Percentiles rank a stretch among this genome's conserved stretches.
Conservation (phyloP, 2,113 vertebrate genomes). For the Oceanodroma tethys region DNA sequence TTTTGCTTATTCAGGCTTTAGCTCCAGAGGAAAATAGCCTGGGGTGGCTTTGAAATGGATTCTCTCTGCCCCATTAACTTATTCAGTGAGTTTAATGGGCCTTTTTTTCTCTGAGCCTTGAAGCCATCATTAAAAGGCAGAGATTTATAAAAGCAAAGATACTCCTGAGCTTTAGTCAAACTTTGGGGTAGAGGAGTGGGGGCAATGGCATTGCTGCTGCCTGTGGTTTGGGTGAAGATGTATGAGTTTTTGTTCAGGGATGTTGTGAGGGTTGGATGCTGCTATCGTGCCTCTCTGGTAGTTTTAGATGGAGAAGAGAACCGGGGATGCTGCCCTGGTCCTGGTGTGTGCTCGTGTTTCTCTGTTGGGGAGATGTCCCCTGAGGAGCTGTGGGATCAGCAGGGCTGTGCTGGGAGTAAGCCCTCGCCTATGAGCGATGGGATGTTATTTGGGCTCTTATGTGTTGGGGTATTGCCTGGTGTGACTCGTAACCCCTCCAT, state of each 20-base stretch:
- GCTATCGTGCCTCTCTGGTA: neutral
- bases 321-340: neutral
- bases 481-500: neutral
- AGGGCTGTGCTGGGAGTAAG: neutral
- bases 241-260: neutral
- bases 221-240: neutral
- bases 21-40: conserved; percentile 78
- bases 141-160: conserved; percentile 78
- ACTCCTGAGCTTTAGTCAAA: conserved; percentile 78
- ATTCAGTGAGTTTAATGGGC: conserved; percentile 82
- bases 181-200: conserved; percentile 26
- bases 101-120: conserved; percentile 74
- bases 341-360: rapidly evolving
- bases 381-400: neutral
- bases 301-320: neutral
- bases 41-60: conserved; percentile 79
- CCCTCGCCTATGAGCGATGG: rapidly evolving
- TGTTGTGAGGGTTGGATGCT: neutral
- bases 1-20: conserved; percentile 82
- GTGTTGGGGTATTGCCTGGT: neutral
- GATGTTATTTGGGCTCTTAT: neutral
- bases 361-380: neutral
- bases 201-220: neutral
- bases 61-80: conserved; percentile 85
- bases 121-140: conserved; percentile 79